These are phyloP conservation scores for Willisornis vidua DNA, from an alignment of 2,113 vertebrate species.

Conservation along the genomic window DNA sequence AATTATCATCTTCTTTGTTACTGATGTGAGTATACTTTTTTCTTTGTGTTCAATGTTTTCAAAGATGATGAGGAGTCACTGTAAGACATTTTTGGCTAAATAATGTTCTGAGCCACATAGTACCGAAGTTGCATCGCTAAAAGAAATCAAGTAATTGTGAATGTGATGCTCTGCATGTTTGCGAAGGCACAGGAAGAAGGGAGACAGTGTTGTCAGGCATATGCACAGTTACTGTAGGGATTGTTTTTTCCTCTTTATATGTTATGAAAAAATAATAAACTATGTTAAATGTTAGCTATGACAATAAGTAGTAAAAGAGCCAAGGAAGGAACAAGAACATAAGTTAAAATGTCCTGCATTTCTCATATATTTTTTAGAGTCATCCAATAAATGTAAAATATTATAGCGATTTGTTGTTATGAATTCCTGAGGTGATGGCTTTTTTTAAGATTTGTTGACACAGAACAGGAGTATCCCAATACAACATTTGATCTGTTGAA, in stretches of 20 bases:
- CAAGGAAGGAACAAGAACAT: neutral
- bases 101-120: neutral
- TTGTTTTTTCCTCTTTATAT: neutral
- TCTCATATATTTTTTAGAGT: neutral
- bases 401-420: neutral
- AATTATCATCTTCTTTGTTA: constrained; percentile 77
- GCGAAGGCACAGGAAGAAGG: neutral
- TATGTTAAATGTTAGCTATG: neutral
- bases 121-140: neutral
- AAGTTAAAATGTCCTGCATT: neutral
- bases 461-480: neutral
- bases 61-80: neutral
- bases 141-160: neutral
- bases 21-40: constrained; percentile 78
- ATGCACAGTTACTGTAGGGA: neutral
- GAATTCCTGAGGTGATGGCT: neutral
- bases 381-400: neutral
- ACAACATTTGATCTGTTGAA: neutral
- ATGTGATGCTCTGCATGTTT: neutral
- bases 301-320: neutral
- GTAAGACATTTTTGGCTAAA: neutral
- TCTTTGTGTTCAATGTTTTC: neutral
- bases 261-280: neutral
- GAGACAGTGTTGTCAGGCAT: neutral
- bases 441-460: neutral